Evolutionary conservation across 2,888 invertebrate genomes (phyloP), one percentile per base, ranked within the genome.

Genomic region (Troides oblongomaculatus): DNA sequence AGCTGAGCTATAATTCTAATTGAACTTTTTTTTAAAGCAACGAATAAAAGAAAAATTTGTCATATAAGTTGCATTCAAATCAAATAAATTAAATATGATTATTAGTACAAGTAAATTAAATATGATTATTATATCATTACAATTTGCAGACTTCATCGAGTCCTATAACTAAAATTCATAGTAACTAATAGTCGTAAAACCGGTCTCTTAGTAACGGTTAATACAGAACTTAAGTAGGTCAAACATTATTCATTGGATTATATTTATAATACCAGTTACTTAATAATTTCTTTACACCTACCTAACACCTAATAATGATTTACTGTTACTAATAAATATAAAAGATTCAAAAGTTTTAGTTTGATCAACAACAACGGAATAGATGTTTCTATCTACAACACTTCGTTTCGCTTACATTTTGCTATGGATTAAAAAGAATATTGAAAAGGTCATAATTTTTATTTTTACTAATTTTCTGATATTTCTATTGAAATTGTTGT

Each of bases 181-280:
- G 4, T 63, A 25, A 71, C 43, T 1, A 62, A 46, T 56, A 36
- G 25, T 64, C 72, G 78, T 81, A 73, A 12, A 74, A 76, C 73
- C 71, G 69, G 75, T 72, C 75, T 60, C 30, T 77, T 83, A 81
- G 83, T 78, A 53, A 36, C 64, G 53, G 21, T 79, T 69, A 75
- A 78, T 30, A 30, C 74, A 80, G 73, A 71, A 74, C 80, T 77
- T 82, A 87, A 88, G 84, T 86, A 84, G 87, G 87, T 86, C 85
- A 86, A 86, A 88, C 82, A 79, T 18, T 50, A 17, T 50, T 50
- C 50, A 50, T 5, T 18, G 14, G 5, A 5, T 50, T 50, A 50
- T 50, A 50, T 50, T 17, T 17, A 17, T 12, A 50, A 17, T 50
- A 17, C 17, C 50, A 50, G 17, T 50, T 50, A 39, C 21, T 1